These are phyloP conservation scores for Ericerus pela DNA, from an alignment of 1,140 invertebrate species.

Conservation along the genomic window DNA sequence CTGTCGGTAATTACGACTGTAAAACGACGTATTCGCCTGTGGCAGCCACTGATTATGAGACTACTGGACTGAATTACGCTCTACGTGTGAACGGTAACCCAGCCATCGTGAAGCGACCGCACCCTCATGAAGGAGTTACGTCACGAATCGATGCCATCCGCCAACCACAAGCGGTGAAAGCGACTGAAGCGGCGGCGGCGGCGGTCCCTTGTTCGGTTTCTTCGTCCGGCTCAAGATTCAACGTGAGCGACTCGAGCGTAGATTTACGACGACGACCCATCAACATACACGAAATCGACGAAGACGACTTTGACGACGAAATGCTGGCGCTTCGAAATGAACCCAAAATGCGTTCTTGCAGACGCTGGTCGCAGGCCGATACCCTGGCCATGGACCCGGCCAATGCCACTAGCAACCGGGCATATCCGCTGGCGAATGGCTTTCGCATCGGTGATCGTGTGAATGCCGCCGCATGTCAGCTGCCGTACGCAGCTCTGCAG, in stretches of 20 bases:
- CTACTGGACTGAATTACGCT: too few species aligned
- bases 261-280: not conserved
- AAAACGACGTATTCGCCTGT: too few species aligned
- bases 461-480: constrained; percentile 15
- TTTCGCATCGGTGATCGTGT: constrained; percentile 15
- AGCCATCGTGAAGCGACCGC: too few species aligned
- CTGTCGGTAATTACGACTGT: too few species aligned
- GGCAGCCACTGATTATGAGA: too few species aligned
- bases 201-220: too few species aligned
- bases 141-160: too few species aligned
- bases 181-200: not conserved
- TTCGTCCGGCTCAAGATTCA: too few species aligned
- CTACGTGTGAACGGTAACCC: too few species aligned
- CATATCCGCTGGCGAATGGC: not conserved
- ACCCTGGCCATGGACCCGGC: constrained; percentile 21
- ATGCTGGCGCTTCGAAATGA: constrained; percentile 17
- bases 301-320: constrained; percentile 13
- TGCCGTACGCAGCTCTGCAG: not conserved
- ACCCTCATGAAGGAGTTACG: too few species aligned
- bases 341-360: constrained; percentile 23
- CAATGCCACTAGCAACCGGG: constrained; percentile 17
- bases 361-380: constrained; percentile 25
- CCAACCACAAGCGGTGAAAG: not conserved
- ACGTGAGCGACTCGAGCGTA: too few species aligned
- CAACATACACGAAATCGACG: not conserved